These are phyloP conservation scores for Eulemur mongoz DNA, from an alignment of 2,797 vertebrate species.

Conservation along the genomic window DNA sequence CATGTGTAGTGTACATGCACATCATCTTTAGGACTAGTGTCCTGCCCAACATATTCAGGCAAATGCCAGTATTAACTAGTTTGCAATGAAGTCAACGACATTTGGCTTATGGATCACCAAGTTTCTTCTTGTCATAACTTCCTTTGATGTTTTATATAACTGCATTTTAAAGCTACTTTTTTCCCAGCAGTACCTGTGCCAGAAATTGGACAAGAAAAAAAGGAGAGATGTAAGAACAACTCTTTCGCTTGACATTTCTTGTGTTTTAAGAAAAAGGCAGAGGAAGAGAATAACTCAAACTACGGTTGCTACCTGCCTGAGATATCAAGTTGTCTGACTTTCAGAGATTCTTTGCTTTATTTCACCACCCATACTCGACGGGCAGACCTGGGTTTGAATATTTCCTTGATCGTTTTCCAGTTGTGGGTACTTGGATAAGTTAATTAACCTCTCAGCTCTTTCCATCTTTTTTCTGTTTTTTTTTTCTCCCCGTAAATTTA, in stretches of 20 bases:
- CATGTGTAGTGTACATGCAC: background rate
- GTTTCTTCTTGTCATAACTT: background rate
- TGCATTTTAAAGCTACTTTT: conserved; percentile 19
- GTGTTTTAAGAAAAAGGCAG: background rate
- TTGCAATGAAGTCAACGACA: background rate
- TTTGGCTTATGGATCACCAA: background rate
- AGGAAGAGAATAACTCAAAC: background rate
- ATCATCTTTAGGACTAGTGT: background rate
- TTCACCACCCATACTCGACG: background rate
- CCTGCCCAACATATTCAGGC: background rate
- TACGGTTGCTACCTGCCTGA: background rate
- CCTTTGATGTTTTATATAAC: conserved; percentile 13
- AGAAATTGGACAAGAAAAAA: background rate
- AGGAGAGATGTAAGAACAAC: background rate
- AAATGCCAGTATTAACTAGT: background rate
- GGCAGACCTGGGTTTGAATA: background rate
- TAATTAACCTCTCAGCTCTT: background rate
- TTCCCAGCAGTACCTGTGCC: background rate
- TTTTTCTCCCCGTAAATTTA: background rate
- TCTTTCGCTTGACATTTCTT: conserved; percentile 22
- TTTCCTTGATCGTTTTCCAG: background rate
- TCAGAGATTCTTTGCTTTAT: background rate
- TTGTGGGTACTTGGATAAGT: background rate
- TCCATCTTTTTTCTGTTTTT: background rate
- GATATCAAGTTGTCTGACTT: background rate